phyloP scores from a whole-genome alignment of 2,797 vertebrate genomes.

The Podarcis lilfordi region DNA sequence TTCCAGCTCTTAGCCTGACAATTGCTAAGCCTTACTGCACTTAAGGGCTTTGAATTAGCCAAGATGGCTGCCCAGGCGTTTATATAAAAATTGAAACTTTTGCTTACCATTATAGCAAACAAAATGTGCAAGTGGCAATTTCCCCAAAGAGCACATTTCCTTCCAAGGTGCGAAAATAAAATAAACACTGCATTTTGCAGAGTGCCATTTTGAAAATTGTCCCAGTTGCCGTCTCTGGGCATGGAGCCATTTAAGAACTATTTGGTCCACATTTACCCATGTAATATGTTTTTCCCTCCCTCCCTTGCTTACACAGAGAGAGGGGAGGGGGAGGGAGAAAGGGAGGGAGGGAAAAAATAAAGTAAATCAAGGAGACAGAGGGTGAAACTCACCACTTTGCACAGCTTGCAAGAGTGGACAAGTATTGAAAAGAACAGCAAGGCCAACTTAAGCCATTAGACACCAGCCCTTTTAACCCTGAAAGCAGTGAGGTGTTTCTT shows the following conservation, averaged over 20 bases:
- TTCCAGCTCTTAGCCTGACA: no score
- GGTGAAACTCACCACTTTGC: not conserved
- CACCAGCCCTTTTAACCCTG: not conserved
- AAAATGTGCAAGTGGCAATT: not conserved
- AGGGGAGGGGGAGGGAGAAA: not conserved
- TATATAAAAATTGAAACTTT: not conserved
- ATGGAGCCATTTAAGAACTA: not conserved
- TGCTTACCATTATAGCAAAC: conserved; percentile 4
- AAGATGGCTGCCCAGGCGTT: not conserved
- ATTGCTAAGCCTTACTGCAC: not conserved
- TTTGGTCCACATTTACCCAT: not conserved
- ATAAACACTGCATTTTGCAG: not conserved
- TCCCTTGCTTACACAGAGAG: not conserved
- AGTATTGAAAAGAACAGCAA: not conserved
- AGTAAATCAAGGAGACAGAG: not conserved
- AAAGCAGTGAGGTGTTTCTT: not conserved
- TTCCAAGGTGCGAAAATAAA: not conserved
- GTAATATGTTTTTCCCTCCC: not conserved
- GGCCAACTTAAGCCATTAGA: not conserved
- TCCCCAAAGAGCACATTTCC: not conserved
- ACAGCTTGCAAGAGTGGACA: not conserved
- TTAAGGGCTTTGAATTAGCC: not conserved
- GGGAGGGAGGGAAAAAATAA: no score
- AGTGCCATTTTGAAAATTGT: conserved; percentile 24
- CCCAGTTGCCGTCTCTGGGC: not conserved